Conservation (phyloP, 1,140 invertebrate genomes). For the Spodoptera frugiperda region DNA sequence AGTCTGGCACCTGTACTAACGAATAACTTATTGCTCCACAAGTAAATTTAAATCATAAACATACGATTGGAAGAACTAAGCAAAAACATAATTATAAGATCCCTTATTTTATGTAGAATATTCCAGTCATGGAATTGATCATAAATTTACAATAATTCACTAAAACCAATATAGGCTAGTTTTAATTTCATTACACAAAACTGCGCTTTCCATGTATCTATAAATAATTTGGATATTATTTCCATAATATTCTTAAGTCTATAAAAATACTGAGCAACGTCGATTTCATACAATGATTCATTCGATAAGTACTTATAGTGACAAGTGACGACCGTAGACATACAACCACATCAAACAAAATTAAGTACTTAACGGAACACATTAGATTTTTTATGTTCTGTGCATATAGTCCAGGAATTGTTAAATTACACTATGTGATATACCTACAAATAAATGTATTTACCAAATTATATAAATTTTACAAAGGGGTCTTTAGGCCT, state of each 20-base stretch:
- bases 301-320: constrained; percentile 65
- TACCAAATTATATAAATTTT: constrained; percentile 61
- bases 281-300: constrained; percentile 76
- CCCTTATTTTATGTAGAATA: constrained; percentile 49
- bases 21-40: constrained; percentile 61
- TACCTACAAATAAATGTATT: constrained; percentile 62
- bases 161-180: constrained; percentile 70
- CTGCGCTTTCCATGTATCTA: constrained; percentile 69
- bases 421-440: constrained; percentile 63
- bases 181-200: constrained; percentile 66
- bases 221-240: constrained; percentile 78
- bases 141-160: constrained; percentile 70
- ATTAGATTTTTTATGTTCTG: constrained; percentile 71
- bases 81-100: constrained; percentile 61
- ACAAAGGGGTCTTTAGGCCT: constrained; percentile 56
- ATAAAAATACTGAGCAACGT: constrained; percentile 85
- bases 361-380: constrained; percentile 71
- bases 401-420: constrained; percentile 71
- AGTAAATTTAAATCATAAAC: constrained; percentile 57
- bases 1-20: constrained; percentile 64
- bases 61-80: constrained; percentile 73
- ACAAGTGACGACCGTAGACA: constrained; percentile 64
- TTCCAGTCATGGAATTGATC: constrained; percentile 49
- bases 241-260: constrained; percentile 78
- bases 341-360: constrained; percentile 68